Percentiles rank a stretch among this genome's conserved stretches.
phyloP scores from a whole-genome alignment of 2,888 invertebrate species.

The Pyrocoelia pectoralis region DNA sequence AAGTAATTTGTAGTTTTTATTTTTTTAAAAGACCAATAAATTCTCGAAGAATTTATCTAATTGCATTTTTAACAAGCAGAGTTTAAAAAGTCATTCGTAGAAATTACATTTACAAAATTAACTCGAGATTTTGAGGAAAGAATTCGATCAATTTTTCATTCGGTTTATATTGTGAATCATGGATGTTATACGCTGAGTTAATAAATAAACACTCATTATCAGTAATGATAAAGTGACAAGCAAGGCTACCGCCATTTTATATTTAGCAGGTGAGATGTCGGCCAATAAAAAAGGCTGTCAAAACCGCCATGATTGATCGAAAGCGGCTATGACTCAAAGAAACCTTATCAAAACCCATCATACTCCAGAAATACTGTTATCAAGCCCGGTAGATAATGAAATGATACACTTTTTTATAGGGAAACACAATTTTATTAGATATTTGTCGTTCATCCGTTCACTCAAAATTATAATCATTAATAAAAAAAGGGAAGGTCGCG shows the following conservation, averaged over 20 bases:
- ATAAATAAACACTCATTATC: too few species aligned
- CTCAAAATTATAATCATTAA: slow-evolving; percentile 1
- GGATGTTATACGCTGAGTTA: neutral
- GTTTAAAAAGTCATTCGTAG: neutral
- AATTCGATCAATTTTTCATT: neutral
- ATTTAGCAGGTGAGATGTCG: slow-evolving; percentile 57
- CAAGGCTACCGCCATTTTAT: slow-evolving; percentile 35
- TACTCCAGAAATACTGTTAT: neutral
- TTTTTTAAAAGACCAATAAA: neutral
- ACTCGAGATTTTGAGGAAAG: neutral
- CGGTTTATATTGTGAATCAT: neutral
- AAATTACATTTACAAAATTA: neutral
- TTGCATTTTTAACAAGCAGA: neutral
- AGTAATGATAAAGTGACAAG: neutral
- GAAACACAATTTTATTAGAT: neutral
- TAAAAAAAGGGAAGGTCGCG: slow-evolving; percentile 8
- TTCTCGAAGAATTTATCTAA: neutral
- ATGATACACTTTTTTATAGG: slow-evolving; percentile 25
- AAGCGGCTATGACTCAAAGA: slow-evolving; percentile 47
- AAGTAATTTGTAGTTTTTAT: neutral
- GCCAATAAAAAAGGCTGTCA: slow-evolving; percentile 55
- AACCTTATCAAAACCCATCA: slow-evolving; percentile 32
- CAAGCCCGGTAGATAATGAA: slow-evolving; percentile 19
- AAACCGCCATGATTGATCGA: slow-evolving; percentile 53
- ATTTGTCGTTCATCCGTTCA: too few species aligned